A percentile compares a stretch with the other conserved stretches of the same genome.
These are phyloP conservation scores for Odontocerum albicorne DNA, from an alignment of 2,888 invertebrate species.

Conservation along the genomic window DNA sequence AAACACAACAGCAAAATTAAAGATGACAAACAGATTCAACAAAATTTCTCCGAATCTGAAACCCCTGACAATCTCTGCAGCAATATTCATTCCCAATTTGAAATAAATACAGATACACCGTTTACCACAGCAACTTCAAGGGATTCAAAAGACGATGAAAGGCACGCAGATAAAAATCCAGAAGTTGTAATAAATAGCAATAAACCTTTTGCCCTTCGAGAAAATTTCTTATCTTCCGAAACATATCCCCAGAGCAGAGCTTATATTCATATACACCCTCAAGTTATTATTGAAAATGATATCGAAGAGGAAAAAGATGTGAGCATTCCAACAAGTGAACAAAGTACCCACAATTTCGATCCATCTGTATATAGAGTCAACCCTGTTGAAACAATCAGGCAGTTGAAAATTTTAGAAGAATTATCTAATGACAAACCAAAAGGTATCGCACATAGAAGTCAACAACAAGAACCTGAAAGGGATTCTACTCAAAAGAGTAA, in stretches of 20 bases:
- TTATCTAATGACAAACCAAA: no score
- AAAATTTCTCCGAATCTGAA: constrained; percentile 14
- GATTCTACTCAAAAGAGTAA: no score
- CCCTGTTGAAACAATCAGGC: constrained; percentile 24
- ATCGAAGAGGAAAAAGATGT: neutral
- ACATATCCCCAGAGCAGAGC: no score
- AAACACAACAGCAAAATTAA: constrained; percentile 10
- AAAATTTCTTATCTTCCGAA: no score
- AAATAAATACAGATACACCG: no score
- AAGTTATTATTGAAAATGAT: constrained; percentile 4
- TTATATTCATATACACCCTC: constrained; percentile 1
- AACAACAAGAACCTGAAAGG: no score
- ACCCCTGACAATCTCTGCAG: constrained; percentile 16
- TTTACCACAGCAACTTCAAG: no score
- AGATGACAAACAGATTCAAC: constrained; percentile 5
- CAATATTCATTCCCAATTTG: constrained; percentile 6
- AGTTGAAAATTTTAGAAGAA: constrained; percentile 6
- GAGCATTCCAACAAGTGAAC: neutral
- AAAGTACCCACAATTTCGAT: neutral
- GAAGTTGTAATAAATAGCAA: no score
- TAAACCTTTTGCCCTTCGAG: no score
- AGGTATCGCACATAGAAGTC: no score
- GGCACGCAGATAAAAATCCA: no score
- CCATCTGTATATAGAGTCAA: constrained; percentile 5
- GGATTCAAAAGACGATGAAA: no score